Conservation (phyloP, 2,797 vertebrate genomes). For the Gadopsis bispinosus region DNA sequence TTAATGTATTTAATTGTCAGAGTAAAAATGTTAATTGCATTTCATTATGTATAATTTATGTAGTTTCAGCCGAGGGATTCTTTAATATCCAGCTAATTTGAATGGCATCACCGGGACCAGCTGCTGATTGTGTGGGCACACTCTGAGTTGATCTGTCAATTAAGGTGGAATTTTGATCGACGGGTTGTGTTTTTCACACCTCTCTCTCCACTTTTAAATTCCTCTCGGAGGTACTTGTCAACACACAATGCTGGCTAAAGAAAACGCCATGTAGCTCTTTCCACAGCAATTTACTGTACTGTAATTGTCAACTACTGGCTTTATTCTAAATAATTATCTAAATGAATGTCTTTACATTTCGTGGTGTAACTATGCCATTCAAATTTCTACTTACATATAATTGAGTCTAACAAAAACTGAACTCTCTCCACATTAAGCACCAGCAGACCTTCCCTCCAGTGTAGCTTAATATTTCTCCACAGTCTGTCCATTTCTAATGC, state of each 20-base stretch:
- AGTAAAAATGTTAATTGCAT: conserved; percentile 85
- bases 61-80: conserved; percentile 79
- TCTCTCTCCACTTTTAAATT: conserved; percentile 48
- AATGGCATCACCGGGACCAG: conserved; percentile 71
- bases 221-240: conserved; percentile 36
- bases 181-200: conserved; percentile 67
- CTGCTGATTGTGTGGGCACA: conserved; percentile 72
- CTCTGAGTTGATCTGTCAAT: conserved; percentile 77
- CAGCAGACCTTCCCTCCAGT: neutral
- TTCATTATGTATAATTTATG: conserved; percentile 85
- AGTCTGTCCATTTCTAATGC: neutral
- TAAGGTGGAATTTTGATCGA: conserved; percentile 68
- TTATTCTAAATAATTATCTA: neutral
- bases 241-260: conserved; percentile 16
- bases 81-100: conserved; percentile 82
- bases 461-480: neutral
- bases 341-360: neutral
- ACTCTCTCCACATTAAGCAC: neutral
- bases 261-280: conserved; percentile 24
- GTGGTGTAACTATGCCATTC: neutral
- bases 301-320: neutral
- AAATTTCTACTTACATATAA: neutral
- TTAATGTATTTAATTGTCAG: conserved; percentile 82
- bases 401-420: neutral
- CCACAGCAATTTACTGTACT: neutral